phyloP scores from a whole-genome alignment of 2,113 vertebrate species.

The Octodon degus region DNA sequence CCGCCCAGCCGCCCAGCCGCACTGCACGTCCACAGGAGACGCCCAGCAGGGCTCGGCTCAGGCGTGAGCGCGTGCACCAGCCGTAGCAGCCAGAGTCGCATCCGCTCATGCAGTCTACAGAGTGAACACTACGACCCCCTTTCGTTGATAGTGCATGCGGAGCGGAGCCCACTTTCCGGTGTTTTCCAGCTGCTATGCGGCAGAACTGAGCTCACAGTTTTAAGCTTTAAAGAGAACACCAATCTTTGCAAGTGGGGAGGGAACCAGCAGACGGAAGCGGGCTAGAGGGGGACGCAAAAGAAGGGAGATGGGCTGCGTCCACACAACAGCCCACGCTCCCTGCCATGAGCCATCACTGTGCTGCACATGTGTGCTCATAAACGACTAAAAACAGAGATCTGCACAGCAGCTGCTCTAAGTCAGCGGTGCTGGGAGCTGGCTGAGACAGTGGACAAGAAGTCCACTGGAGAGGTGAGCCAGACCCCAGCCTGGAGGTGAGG shows the following conservation, averaged over 20 bases:
- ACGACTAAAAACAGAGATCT: neutral
- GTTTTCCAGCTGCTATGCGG: neutral
- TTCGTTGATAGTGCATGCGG: neutral
- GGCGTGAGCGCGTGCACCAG: neutral
- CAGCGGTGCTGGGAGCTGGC: neutral
- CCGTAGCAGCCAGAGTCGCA: neutral
- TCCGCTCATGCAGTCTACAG: neutral
- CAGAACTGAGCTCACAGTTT: neutral
- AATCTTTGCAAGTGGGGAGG: neutral
- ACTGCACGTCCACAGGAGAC: neutral
- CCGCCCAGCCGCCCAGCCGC: neutral
- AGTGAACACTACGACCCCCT: neutral
- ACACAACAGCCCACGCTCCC: neutral
- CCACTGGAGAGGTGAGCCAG: conserved; percentile 19
- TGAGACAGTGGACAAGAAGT: neutral
- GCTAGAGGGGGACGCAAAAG: neutral
- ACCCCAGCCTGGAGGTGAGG: neutral
- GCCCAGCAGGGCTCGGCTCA: neutral
- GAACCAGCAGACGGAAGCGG: neutral
- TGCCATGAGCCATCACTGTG: neutral
- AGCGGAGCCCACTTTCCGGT: neutral
- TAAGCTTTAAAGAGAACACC: neutral
- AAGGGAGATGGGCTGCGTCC: neutral
- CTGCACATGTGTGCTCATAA: neutral
- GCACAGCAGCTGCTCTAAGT: neutral